Percentiles rank a stretch among this genome's conserved stretches.
Conservation (phyloP, 2,113 vertebrate genomes). For the Sylvilagus bachmani region DNA sequence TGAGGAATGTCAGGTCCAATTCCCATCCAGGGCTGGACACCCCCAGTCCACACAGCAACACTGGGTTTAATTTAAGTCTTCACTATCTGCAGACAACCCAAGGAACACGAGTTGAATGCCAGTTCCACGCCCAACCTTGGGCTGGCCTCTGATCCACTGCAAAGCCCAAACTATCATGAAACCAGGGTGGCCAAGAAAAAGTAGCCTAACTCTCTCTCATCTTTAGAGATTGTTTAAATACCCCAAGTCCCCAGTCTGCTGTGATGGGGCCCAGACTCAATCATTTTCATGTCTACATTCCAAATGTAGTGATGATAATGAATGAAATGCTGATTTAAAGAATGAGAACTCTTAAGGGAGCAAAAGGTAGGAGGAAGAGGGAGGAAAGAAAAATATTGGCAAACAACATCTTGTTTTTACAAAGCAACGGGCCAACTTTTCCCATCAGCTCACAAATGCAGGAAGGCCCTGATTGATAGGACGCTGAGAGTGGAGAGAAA, state of each 20-base stretch:
- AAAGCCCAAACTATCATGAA: background rate
- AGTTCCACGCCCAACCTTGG: background rate
- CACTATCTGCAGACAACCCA: background rate
- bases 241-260: constrained; percentile 15
- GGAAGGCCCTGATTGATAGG: constrained; percentile 65
- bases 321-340: constrained; percentile 59
- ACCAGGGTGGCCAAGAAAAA: constrained; percentile 27
- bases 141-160: background rate
- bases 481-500: background rate
- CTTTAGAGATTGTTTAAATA: constrained; percentile 35
- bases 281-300: constrained; percentile 49
- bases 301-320: constrained; percentile 61
- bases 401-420: constrained; percentile 72
- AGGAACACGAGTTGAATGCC: background rate
- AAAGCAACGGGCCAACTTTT: constrained; percentile 52
- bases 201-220: background rate
- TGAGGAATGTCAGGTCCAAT: background rate
- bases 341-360: constrained; percentile 67
- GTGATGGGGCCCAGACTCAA: background rate
- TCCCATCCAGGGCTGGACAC: background rate
- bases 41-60: background rate
- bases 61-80: background rate
- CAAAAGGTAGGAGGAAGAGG: background rate
- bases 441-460: constrained; percentile 73
- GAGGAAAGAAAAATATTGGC: constrained; percentile 75